Percentiles rank a stretch among this genome's conserved stretches.
Conservation (phyloP, 2,113 vertebrate species). For the Menidia beryllina region DNA sequence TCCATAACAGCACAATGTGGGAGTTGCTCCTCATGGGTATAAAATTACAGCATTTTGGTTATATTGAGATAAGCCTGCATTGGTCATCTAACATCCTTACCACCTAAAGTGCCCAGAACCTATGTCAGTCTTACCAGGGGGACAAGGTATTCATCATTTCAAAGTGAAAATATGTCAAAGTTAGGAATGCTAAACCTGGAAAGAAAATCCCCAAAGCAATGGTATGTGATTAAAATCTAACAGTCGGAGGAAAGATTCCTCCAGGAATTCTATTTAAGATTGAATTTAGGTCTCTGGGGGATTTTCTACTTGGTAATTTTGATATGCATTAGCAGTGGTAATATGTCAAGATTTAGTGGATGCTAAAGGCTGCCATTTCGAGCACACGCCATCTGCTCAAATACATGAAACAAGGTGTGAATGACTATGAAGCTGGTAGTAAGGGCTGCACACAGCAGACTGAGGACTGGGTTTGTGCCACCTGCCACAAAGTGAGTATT, state of each 20-base stretch:
- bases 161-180: slow-evolving; percentile 20
- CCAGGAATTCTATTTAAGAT: not conserved
- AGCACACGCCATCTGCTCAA: slow-evolving; percentile 23
- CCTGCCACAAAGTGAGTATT: not conserved
- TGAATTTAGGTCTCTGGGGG: slow-evolving; percentile 10
- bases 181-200: slow-evolving; percentile 8
- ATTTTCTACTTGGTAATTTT: slow-evolving; percentile 13
- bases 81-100: slow-evolving; percentile 37
- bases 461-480: not conserved
- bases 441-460: not conserved
- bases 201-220: slow-evolving; percentile 23
- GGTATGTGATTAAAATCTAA: slow-evolving; percentile 37
- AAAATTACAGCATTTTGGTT: slow-evolving; percentile 22
- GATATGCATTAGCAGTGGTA: slow-evolving; percentile 20
- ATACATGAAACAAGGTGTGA: slow-evolving; percentile 1
- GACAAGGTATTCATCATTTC: slow-evolving; percentile 14
- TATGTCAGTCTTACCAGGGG: slow-evolving; percentile 18
- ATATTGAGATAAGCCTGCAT: slow-evolving; percentile 44
- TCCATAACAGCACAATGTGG: slow-evolving; percentile 23
- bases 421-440: not conserved
- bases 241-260: slow-evolving; percentile 6
- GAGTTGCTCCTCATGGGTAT: slow-evolving; percentile 16
- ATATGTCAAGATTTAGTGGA: slow-evolving; percentile 8
- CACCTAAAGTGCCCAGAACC: slow-evolving; percentile 26
- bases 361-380: not conserved